Evolutionary conservation across 2,888 invertebrate species (phyloP), one percentile per base, ranked within the genome.

Genomic region (Drosophila imparisetae): DNA sequence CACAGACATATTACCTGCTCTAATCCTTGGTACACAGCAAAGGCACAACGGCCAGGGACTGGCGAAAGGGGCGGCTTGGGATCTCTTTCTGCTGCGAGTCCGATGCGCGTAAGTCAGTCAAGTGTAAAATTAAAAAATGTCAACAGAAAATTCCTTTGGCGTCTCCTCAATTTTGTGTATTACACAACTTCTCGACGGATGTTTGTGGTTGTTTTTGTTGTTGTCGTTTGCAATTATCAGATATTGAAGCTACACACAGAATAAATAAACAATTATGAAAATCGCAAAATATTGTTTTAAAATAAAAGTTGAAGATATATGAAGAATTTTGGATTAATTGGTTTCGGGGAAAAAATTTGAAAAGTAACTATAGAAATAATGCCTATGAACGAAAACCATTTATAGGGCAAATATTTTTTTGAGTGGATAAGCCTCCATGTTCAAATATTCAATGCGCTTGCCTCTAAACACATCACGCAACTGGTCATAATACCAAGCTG

Each of bases 111-210:
- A 81, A 88, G 59, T 83, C 90, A 90, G 79, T 91, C 89, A 86
- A 81, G 90, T 86, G 80, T 90, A 90, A 90, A 90, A 90, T 90
- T 90, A 90, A 89, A 91, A 90, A 91, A 89, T 90, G 88, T 91
- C 91, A 86, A 78, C 89, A 80, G 87, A 70, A 86, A 86, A 86
- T 86, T 89, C 89, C 81, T 81, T 82, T 86, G 79, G 82, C 81
- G 72, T 58, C 72, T 83, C 83, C 82, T 87, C 84, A 85, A 85
- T 87, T 87, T 75, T 71, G 75, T 70, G 66, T 72, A 67, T 66
- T 65, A 68, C 67, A 75, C 67, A 70, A 72, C 68, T 66, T 65
- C 49, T 52, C 45, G 53, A 15, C 40, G 29, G n/a, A 42, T n/a
- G 18, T 48, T 30, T 57, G 57, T 36, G 50, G 42, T 30, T 29